Conservation (phyloP, 2,888 invertebrate genomes). For the Drosophila falleni region DNA sequence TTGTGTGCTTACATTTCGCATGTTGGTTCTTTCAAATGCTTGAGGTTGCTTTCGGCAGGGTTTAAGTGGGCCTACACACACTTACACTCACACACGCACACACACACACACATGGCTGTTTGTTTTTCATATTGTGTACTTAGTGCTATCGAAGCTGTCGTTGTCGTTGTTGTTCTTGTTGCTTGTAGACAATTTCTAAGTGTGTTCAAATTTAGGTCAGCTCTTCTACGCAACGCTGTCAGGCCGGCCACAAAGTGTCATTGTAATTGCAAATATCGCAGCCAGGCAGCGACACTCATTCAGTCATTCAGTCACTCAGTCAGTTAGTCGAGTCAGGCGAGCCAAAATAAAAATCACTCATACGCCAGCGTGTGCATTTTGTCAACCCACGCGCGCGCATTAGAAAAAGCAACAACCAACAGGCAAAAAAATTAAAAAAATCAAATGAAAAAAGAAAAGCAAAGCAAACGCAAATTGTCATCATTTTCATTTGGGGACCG, state of each 20-base stretch:
- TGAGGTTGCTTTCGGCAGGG: constrained; percentile 81
- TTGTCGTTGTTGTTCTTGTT: constrained; percentile 57
- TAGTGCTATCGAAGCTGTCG: constrained; percentile 74
- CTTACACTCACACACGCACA: constrained; percentile 12
- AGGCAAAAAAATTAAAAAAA: constrained; percentile 1
- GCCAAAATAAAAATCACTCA: constrained; percentile 63
- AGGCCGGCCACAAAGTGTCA: constrained; percentile 72
- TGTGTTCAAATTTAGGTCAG: constrained; percentile 80
- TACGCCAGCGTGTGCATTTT: constrained; percentile 65
- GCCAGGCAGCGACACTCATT: constrained; percentile 50
- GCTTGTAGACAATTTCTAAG: constrained; percentile 82
- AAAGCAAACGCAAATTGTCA: constrained; percentile 64
- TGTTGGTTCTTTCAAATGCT: constrained; percentile 78
- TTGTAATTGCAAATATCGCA: constrained; percentile 83
- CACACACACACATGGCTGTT: constrained; percentile 26
- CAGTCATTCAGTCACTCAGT: constrained; percentile 8
- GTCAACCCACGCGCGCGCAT: constrained; percentile 71
- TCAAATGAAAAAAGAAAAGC: background rate
- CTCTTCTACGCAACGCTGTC: constrained; percentile 59
- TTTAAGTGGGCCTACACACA: constrained; percentile 79
- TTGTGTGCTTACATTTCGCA: constrained; percentile 69
- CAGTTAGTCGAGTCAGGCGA: constrained; percentile 16
- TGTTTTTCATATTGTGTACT: constrained; percentile 70
- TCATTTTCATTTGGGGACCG: constrained; percentile 46
- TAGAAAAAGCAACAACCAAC: constrained; percentile 7